A percentile compares a stretch with the other conserved stretches of the same genome.
Conservation (phyloP, 2,888 invertebrate genomes). For the Anoncus sp. region DNA sequence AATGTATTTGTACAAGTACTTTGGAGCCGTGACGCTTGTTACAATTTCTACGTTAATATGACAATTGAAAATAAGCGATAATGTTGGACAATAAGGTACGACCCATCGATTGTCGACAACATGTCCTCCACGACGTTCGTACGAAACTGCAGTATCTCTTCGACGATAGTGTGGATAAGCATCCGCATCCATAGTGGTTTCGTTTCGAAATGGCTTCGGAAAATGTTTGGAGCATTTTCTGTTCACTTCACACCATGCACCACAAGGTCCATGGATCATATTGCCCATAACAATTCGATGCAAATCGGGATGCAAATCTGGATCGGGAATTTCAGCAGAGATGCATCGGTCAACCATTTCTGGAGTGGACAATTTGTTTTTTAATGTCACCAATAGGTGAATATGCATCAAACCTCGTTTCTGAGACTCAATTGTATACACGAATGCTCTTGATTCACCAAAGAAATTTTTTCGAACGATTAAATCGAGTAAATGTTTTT, state of each 20-base stretch:
- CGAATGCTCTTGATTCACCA: slow-evolving; percentile 59
- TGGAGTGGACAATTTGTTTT: slow-evolving; percentile 64
- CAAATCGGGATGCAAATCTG: slow-evolving; percentile 21
- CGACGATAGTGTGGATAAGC: slow-evolving; percentile 69
- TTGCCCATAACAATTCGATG: slow-evolving; percentile 68
- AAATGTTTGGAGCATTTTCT: slow-evolving; percentile 68
- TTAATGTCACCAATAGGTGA: slow-evolving; percentile 63
- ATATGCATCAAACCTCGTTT: slow-evolving; percentile 66
- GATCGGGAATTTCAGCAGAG: slow-evolving; percentile 77
- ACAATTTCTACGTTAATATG: slow-evolving; percentile 66
- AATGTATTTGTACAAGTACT: slow-evolving; percentile 39
- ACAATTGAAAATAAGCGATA: slow-evolving; percentile 57
- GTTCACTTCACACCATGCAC: slow-evolving; percentile 65
- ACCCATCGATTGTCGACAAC: slow-evolving; percentile 74
- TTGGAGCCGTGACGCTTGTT: slow-evolving; percentile 66
- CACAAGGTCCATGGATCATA: slow-evolving; percentile 80
- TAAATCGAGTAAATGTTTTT: slow-evolving; percentile 54
- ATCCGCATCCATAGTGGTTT: slow-evolving; percentile 63
- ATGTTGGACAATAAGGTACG: slow-evolving; percentile 72
- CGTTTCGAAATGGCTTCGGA: slow-evolving; percentile 66
- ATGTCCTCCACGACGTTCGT: slow-evolving; percentile 44
- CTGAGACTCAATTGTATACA: slow-evolving; percentile 63
- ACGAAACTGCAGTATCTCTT: slow-evolving; percentile 60
- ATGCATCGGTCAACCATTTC: slow-evolving; percentile 64
- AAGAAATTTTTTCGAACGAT: slow-evolving; percentile 58